Percentiles rank a stretch among this genome's conserved stretches.
phyloP scores from a whole-genome alignment of 92 coral and sea anemone species.

The Parazoanthus darwini region DNA sequence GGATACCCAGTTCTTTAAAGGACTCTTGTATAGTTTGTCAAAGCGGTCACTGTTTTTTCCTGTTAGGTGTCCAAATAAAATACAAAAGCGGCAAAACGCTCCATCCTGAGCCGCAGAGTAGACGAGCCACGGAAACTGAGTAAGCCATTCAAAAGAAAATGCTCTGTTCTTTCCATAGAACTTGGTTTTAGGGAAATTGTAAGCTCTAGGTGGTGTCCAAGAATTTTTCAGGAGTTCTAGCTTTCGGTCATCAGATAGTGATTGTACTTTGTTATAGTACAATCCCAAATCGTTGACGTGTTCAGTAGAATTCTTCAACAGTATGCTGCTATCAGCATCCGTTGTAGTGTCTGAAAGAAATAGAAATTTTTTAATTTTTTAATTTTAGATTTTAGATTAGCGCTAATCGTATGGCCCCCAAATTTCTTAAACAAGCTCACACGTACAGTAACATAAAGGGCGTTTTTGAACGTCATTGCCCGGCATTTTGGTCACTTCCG shows the following conservation, averaged over 20 bases:
- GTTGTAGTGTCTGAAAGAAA: constrained; percentile 59
- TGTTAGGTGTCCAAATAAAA: constrained; percentile 51
- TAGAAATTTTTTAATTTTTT: constrained; percentile 52
- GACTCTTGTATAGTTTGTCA: constrained; percentile 48
- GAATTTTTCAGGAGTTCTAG: constrained; percentile 50
- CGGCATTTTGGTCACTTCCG: background rate
- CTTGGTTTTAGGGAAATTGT: constrained; percentile 59
- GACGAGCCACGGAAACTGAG: constrained; percentile 52
- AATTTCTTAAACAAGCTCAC: background rate
- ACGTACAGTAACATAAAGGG: constrained; percentile 1
- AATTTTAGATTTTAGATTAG: constrained; percentile 49
- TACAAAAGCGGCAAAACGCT: constrained; percentile 51
- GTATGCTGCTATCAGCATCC: constrained; percentile 58
- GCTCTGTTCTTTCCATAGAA: constrained; percentile 52
- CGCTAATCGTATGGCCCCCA: too few species aligned
- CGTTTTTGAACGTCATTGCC: constrained; percentile 1
- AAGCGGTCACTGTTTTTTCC: constrained; percentile 50
- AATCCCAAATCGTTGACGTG: constrained; percentile 58
- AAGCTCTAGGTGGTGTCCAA: constrained; percentile 51
- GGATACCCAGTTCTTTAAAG: constrained; percentile 49
- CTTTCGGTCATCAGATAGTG: constrained; percentile 55
- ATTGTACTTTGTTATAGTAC: constrained; percentile 48
- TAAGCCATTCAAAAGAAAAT: constrained; percentile 45
- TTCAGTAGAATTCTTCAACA: constrained; percentile 46
- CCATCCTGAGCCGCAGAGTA: constrained; percentile 54